A percentile compares a stretch with the other conserved stretches of the same genome.
These are phyloP conservation scores for Okapia johnstoni DNA, from an alignment of 2,113 vertebrate genomes.

Conservation along the genomic window DNA sequence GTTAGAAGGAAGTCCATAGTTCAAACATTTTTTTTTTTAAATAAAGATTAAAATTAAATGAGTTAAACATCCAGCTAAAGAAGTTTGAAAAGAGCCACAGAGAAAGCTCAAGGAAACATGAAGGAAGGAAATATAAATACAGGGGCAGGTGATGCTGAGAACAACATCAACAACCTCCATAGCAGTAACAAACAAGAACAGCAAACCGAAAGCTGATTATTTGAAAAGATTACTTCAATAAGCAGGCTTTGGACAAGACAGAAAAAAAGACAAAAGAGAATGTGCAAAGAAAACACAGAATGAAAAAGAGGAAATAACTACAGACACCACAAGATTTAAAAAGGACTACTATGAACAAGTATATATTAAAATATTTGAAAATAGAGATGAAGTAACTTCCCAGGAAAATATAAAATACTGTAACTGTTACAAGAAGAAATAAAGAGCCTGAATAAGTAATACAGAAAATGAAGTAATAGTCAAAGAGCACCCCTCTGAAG, in stretches of 20 bases:
- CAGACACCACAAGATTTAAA: neutral
- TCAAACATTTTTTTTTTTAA: neutral
- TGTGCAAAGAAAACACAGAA: neutral
- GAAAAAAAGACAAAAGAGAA: neutral
- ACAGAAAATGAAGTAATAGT: neutral
- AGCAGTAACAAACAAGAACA: neutral
- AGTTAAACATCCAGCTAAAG: neutral
- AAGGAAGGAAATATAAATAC: neutral
- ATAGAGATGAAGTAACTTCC: neutral
- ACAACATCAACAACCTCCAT: neutral
- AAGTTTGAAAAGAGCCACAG: neutral
- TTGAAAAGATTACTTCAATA: neutral
- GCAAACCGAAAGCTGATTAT: neutral
- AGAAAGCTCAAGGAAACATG: neutral
- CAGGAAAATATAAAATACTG: neutral
- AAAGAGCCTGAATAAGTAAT: neutral
- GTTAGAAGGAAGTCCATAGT: neutral
- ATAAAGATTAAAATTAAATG: slow-evolving; percentile 1
- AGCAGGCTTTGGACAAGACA: neutral
- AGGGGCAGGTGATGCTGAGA: neutral
- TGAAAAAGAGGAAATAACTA: neutral
- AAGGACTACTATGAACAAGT: neutral
- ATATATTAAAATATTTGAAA: neutral
- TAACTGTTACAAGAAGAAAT: neutral
- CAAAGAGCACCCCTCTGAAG: neutral